Conservation (phyloP, 2,888 invertebrate species). For the Bibio marci region DNA sequence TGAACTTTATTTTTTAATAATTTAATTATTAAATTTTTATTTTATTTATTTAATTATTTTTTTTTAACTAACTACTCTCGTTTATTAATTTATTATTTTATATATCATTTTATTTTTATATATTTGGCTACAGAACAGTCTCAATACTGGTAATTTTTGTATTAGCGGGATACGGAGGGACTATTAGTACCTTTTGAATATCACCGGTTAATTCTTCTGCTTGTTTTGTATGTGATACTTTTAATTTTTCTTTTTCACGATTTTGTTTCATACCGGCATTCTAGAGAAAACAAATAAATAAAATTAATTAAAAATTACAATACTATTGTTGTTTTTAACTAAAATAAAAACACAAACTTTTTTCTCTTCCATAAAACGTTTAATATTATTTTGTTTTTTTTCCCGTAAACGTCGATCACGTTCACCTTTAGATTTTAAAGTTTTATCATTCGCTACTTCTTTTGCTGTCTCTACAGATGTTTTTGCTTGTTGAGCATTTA, state of each 20-base stretch:
- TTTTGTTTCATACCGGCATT: slow-evolving; percentile 75
- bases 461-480: slow-evolving; percentile 93
- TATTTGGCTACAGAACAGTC: slow-evolving; percentile 29
- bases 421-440: slow-evolving; percentile 90
- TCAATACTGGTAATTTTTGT: slow-evolving; percentile 20
- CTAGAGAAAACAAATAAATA: slow-evolving; percentile 22
- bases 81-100: no score
- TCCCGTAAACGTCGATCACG: slow-evolving; percentile 85
- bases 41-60: no score
- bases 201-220: slow-evolving; percentile 76
- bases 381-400: slow-evolving; percentile 94
- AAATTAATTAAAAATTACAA: slow-evolving; percentile 3
- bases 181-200: slow-evolving; percentile 53
- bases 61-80: no score
- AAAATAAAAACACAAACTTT: slow-evolving; percentile 33
- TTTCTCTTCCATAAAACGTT: slow-evolving; percentile 91
- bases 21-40: no score
- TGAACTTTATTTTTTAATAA: no score
- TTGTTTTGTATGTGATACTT: slow-evolving; percentile 82
- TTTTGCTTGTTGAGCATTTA: slow-evolving; percentile 89
- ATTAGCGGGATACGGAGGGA: slow-evolving; percentile 11
- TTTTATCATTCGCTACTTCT: slow-evolving; percentile 91
- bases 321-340: background rate
- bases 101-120: no score
- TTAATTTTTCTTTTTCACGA: slow-evolving; percentile 81